Percentiles rank a stretch among this genome's conserved stretches.
These are phyloP conservation scores for Arnoldichthys spilopterus DNA, from an alignment of 2,797 vertebrate genomes.

Conservation along the genomic window DNA sequence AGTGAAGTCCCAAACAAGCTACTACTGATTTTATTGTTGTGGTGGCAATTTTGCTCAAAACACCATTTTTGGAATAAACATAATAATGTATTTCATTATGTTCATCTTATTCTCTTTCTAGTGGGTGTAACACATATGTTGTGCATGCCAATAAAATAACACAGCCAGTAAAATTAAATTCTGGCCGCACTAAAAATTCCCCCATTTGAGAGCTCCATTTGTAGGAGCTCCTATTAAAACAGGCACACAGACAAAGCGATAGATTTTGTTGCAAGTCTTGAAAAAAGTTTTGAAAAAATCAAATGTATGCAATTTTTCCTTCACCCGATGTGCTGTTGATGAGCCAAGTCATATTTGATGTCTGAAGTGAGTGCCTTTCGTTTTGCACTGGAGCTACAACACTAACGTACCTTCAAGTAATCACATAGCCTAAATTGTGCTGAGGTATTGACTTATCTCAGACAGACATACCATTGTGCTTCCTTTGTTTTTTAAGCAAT, in stretches of 20 bases:
- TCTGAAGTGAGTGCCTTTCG: neutral
- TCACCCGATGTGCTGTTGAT: neutral
- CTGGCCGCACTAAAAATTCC: too few species aligned
- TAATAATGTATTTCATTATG: neutral
- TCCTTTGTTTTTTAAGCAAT: too few species aligned
- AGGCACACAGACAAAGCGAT: neutral
- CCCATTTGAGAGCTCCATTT: neutral
- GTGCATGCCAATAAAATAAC: too few species aligned
- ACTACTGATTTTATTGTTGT: neutral
- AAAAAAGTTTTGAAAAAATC: neutral
- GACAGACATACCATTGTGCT: too few species aligned
- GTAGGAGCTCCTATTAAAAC: neutral
- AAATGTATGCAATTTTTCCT: neutral
- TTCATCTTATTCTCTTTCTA: neutral
- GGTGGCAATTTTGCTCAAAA: neutral
- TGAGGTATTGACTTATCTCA: neutral
- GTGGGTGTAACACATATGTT: neutral
- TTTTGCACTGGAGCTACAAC: neutral
- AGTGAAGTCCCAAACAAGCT: conserved; percentile 3
- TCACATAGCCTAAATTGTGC: neutral
- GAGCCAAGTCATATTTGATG: neutral
- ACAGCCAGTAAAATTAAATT: too few species aligned
- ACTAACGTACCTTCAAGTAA: neutral
- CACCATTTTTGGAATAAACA: neutral
- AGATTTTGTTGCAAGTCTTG: neutral